Evolutionary conservation across 2,888 invertebrate genomes (phyloP).

Genomic region (Pteria penguin): DNA sequence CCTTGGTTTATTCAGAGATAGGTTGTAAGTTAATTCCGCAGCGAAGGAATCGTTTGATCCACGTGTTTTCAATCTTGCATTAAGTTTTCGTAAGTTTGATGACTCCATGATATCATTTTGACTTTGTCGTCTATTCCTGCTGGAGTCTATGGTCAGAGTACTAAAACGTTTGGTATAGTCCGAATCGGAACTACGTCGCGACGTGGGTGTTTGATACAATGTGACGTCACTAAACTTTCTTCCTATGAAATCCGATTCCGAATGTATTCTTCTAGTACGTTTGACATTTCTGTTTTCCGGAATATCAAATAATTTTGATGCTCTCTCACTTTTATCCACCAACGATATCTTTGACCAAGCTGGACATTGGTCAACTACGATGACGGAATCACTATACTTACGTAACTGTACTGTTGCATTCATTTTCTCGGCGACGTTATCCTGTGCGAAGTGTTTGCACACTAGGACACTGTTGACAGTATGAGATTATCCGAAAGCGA

Average conservation of each 20-base stretch:
- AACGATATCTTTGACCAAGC: background rate
- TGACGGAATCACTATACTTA: background rate
- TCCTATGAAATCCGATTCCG: slow-evolving; percentile 7
- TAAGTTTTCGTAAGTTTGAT: background rate
- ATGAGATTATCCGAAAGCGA: background rate
- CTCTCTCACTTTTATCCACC: background rate
- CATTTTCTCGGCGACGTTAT: background rate
- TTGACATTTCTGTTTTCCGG: background rate
- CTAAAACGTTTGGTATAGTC: slow-evolving; percentile 14
- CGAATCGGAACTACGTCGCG: slow-evolving; percentile 9
- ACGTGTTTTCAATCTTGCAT: background rate
- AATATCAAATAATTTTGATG: background rate
- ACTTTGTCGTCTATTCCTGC: slow-evolving; percentile 19
- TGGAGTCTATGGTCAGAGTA: background rate
- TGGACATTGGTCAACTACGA: background rate
- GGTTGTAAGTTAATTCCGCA: slow-evolving; percentile 1
- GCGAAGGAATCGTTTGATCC: no score
- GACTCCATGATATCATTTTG: slow-evolving; percentile 16
- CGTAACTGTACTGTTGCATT: background rate
- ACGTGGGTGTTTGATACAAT: slow-evolving; percentile 4
- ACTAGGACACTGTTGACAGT: background rate
- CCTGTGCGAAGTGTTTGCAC: background rate
- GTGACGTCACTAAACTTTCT: slow-evolving; percentile 23
- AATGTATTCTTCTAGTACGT: background rate
- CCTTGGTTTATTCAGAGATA: slow-evolving; percentile 20